phyloP scores from a whole-genome alignment of 2,797 vertebrate genomes.

The Periparus ater region DNA sequence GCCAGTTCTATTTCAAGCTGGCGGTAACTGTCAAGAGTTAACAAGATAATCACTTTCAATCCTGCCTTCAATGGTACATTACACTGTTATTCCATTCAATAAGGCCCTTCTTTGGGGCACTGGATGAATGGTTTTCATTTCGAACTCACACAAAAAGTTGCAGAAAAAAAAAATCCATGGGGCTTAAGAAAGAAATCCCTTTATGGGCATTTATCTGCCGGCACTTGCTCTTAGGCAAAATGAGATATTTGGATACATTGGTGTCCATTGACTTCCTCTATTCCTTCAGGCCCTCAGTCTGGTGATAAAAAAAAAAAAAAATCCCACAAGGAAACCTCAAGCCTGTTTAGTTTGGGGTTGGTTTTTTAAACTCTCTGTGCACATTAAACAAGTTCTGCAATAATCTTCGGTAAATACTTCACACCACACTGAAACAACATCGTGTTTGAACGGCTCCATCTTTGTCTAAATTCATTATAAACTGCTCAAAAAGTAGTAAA shows the following conservation, averaged over 20 bases:
- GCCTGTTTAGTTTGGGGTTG: neutral
- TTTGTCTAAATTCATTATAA: neutral
- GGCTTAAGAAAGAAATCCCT: slow-evolving; percentile 84
- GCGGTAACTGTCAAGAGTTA: slow-evolving; percentile 98
- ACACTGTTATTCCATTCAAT: slow-evolving; percentile 92
- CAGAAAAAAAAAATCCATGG: slow-evolving; percentile 78
- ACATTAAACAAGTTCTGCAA: slow-evolving; percentile 49
- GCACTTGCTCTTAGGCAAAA: slow-evolving; percentile 83
- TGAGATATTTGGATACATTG: slow-evolving; percentile 84
- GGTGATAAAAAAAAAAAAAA: slow-evolving; percentile 12
- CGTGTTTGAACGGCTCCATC: neutral
- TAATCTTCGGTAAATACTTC: slow-evolving; percentile 8
- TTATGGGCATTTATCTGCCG: slow-evolving; percentile 85
- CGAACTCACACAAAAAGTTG: slow-evolving; percentile 86
- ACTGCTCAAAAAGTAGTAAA: neutral
- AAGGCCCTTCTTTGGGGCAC: slow-evolving; percentile 88
- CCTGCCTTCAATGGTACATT: slow-evolving; percentile 94
- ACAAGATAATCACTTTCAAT: slow-evolving; percentile 99
- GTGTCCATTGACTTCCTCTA: slow-evolving; percentile 87
- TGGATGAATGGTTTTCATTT: slow-evolving; percentile 92
- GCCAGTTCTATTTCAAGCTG: slow-evolving; percentile 94
- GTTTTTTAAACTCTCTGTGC: neutral
- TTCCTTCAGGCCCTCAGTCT: slow-evolving; percentile 78
- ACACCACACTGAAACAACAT: neutral
- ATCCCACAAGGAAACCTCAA: slow-evolving; percentile 58